Percentiles rank a stretch among this genome's conserved stretches.
phyloP scores from a whole-genome alignment of 2,113 vertebrate species.

The Fukomys damarensis region DNA sequence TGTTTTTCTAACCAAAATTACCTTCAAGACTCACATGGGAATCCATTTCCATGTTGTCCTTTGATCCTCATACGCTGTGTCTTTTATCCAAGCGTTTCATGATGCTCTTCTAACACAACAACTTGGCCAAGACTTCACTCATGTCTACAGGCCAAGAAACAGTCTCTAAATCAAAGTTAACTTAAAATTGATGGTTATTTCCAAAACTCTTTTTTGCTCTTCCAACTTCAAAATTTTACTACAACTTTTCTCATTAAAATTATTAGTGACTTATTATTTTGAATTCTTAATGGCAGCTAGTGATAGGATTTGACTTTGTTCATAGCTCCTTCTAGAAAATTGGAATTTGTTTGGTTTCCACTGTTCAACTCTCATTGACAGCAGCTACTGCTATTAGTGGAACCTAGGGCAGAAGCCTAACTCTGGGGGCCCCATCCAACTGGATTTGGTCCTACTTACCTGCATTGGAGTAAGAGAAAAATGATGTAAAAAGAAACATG shows the following conservation, averaged over 20 bases:
- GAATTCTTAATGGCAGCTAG: not conserved
- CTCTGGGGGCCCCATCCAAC: not conserved
- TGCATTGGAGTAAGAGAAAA: not conserved
- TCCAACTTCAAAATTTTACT: not conserved
- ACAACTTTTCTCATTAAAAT: not conserved
- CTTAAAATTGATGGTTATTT: not conserved
- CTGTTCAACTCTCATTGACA: not conserved
- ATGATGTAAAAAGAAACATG: not conserved
- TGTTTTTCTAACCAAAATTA: not conserved
- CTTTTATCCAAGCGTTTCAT: not conserved
- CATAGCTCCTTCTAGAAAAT: not conserved
- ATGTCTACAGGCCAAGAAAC: not conserved
- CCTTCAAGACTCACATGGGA: not conserved
- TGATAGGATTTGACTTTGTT: not conserved
- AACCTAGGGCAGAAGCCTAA: not conserved
- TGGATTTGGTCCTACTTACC: not conserved
- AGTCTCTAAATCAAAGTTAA: not conserved
- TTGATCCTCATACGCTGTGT: not conserved
- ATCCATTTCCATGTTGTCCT: not conserved
- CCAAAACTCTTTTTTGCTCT: not conserved
- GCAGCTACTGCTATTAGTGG: not conserved
- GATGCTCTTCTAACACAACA: not conserved
- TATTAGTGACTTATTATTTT: not conserved
- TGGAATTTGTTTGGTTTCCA: not conserved
- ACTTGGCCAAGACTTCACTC: not conserved